phyloP scores from a whole-genome alignment of 2,113 vertebrate species.

The Pituophis catenifer region DNA sequence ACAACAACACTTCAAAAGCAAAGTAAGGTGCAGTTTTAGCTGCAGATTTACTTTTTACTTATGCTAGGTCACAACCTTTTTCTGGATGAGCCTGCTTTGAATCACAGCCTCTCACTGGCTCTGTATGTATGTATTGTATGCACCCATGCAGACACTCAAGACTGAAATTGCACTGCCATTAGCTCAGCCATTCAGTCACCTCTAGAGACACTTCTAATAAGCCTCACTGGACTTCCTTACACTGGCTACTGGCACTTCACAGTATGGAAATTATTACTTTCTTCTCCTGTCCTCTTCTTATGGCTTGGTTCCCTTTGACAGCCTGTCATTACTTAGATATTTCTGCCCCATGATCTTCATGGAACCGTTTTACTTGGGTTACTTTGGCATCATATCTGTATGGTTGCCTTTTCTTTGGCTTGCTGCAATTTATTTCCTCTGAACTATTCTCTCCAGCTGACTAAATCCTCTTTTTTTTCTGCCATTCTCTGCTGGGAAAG shows the following conservation, averaged over 20 bases:
- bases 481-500: background rate
- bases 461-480: background rate
- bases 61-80: background rate
- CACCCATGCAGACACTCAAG: background rate
- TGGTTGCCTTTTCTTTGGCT: background rate
- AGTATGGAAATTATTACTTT: background rate
- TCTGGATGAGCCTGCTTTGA: background rate
- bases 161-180: background rate
- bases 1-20: background rate
- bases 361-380: background rate
- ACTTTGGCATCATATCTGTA: background rate
- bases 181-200: background rate
- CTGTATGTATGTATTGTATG: background rate
- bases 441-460: background rate
- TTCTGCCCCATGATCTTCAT: background rate
- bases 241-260: background rate
- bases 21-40: background rate
- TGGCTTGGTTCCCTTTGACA: background rate
- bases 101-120: background rate
- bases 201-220: background rate
- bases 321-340: background rate
- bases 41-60: background rate
- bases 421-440: background rate
- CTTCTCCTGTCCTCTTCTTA: background rate
- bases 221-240: background rate